Evolutionary conservation across 2,113 vertebrate species (phyloP), one percentile per base, ranked within the genome.

Genomic region (Tenrec ecaudatus): DNA sequence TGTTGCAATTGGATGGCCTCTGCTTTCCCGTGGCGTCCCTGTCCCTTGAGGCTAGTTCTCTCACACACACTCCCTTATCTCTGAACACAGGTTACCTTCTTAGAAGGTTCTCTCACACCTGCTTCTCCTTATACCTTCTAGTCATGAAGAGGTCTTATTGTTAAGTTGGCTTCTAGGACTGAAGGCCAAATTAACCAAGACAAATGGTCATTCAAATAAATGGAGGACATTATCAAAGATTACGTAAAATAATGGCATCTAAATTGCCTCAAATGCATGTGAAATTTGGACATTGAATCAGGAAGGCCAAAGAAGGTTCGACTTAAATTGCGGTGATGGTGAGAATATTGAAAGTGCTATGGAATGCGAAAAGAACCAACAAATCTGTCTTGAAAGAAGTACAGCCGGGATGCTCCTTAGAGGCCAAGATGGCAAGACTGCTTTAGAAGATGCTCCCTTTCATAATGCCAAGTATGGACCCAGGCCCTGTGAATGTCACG

Each of bases 191-290:
- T 96, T 96, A 97, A 97, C 95, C 97, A 96, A 97, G 92, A 90
- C 96, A 97, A 97, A 96, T 97, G 97, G 98, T 96, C 96, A 96
- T 97, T 97, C 96, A 97, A 97, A 96, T 95, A 97, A 97, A 98
- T 90, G 95, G 95, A 94, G 77, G 90, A 94, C 87, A 96, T 96
- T 95, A 97, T 86, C 81, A 91, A 97, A 96, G 80, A 96, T 92
- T 88, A 95, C 87, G 62, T 84, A 85, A 96, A 97, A 97, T 96
- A 96, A 94, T 92, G 88, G 71, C 92, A 94, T 77, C 81, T 58
- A 92, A 53, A 53, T 53, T 53, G 4, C 47, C 47, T 53, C 47
- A 53, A 53, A 53, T 53, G 47, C 47, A 53, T 10, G 9, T 53
- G 47, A 53, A 53, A 53, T 53, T 53, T 53, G 47, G 47, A 53